Evolutionary conservation across 30 jellyfish, hydroid and myxozoan species (phyloP), one percentile per base, ranked within the genome.

Genomic region (Chironex yamaguchii): DNA sequence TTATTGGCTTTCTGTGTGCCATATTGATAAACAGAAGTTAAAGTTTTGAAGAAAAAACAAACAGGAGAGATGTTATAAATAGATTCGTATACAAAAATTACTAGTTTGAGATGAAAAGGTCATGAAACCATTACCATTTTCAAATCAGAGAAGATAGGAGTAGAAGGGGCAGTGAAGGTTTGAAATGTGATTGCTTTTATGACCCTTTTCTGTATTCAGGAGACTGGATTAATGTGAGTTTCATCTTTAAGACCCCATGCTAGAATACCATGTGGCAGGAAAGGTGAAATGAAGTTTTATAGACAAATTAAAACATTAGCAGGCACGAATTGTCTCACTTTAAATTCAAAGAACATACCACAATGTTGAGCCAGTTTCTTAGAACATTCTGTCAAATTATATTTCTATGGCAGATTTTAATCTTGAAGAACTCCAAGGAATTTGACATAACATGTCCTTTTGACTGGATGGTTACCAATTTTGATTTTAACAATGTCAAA

Each of bases 141-240:
- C 21, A 83, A 52, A 49, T 83, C 81, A 83, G 93, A 83, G 23
- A 67, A 83, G 87, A 83, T 21, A 1, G 92, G 92, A n/a, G 85
- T 69, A 42, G 87, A 27, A 3, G 81, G 81, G n/a, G 87, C 33
- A 83, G 87, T 83, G 71, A 48, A 83, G 14, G 70, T 81, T 27
- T 52, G 75, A 50, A 83, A 83, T 31, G 87, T 23, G 36, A 83
- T 68, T 1, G 87, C 93, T 71, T 63, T 52, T 48, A 68, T 27
- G 13, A 67, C 85, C 35, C 87, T 69, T 70, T 83, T 83, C 76
- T 83, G 93, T 32, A 83, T 29, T 62, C 36, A 79, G 30, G 34
- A 58, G 52, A 79, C 36, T 28, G 90, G 90, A 35, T 62, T 79
- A 62, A 79, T 79, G 67, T 54, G 27, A 14, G 67, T 34, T 25